Percentiles rank a stretch among this genome's conserved stretches.
Conservation (phyloP, 1,140 invertebrate genomes). For the Batillaria attramentaria region DNA sequence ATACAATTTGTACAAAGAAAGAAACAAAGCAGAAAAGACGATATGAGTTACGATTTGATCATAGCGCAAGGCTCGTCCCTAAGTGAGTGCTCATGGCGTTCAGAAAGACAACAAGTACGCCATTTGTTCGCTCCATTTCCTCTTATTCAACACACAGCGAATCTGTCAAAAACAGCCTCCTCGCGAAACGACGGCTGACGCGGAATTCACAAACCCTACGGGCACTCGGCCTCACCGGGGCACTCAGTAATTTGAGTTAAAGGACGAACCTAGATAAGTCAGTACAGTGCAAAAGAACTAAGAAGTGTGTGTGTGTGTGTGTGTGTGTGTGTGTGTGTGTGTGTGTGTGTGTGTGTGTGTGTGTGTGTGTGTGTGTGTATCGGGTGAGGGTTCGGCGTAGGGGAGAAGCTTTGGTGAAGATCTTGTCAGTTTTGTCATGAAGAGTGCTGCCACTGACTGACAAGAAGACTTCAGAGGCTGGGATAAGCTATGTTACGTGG, state of each 20-base stretch:
- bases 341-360: neutral
- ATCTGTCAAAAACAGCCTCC: too few relatives aligned
- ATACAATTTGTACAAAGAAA: too few relatives aligned
- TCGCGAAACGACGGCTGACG: neutral
- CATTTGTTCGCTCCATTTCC: too few relatives aligned
- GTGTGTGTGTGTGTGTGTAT: neutral
- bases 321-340: conserved; percentile 1
- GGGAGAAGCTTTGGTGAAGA: neutral
- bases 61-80: too few relatives aligned
- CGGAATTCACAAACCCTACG: neutral
- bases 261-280: neutral
- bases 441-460: neutral
- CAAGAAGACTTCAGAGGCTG: neutral
- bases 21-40: too few relatives aligned
- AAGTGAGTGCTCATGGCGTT: too few relatives aligned
- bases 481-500: neutral
- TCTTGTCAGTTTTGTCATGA: neutral
- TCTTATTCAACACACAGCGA: too few relatives aligned
- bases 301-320: neutral
- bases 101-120: too few relatives aligned
- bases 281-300: neutral
- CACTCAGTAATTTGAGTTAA: neutral
- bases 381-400: neutral
- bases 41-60: too few relatives aligned
- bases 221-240: neutral